phyloP scores from a whole-genome alignment of 2,888 invertebrate species.

The Volucella bombylans region DNA sequence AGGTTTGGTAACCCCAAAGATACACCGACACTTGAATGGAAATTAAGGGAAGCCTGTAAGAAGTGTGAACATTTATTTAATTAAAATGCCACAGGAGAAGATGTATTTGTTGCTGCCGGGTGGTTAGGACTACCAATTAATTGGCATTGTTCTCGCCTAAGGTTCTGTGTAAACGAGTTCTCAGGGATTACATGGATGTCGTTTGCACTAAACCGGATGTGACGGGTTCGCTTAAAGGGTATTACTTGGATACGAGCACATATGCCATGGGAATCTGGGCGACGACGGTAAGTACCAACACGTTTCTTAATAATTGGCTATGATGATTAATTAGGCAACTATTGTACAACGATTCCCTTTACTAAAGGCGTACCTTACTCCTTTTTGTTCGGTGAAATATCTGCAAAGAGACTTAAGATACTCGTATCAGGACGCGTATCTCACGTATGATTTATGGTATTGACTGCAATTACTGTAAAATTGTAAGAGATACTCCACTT shows the following conservation, averaged over 20 bases:
- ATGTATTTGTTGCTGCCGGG: conserved; percentile 12
- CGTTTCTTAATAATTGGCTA: conserved; percentile 4
- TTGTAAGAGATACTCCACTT: neutral
- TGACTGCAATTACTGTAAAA: neutral
- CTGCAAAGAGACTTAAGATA: neutral
- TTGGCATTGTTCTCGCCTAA: conserved; percentile 43
- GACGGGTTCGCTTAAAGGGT: neutral
- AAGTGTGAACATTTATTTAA: conserved; percentile 69
- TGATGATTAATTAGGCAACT: conserved; percentile 19
- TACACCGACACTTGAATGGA: too few species aligned
- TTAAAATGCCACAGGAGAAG: conserved; percentile 60
- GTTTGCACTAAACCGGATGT: conserved; percentile 24
- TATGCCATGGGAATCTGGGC: neutral
- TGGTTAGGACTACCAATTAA: conserved; percentile 52
- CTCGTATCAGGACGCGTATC: neutral
- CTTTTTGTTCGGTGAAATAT: neutral
- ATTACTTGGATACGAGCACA: neutral
- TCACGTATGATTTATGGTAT: conserved; percentile 12
- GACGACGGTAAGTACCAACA: too few species aligned
- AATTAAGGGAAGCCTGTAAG: neutral
- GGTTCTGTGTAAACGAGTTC: conserved; percentile 20
- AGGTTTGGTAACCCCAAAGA: too few species aligned
- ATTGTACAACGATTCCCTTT: neutral
- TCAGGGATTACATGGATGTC: conserved; percentile 10
- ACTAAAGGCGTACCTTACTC: neutral